A percentile compares a stretch with the other conserved stretches of the same genome.
Evolutionary conservation across 2,888 invertebrate genomes (phyloP).

Genomic region (Clanis bilineata): DNA sequence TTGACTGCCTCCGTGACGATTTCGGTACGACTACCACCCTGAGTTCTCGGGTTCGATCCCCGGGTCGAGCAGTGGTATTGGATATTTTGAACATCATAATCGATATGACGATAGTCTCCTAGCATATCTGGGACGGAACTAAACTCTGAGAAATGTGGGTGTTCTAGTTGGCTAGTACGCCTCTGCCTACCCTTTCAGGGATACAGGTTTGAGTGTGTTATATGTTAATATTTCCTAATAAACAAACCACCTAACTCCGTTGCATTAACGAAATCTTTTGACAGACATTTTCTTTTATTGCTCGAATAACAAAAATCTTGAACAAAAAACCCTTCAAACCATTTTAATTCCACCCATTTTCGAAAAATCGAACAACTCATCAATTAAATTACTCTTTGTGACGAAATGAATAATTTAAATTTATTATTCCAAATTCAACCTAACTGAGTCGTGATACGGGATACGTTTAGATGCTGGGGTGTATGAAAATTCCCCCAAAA

Average conservation of each 20-base stretch:
- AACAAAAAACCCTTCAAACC: background rate
- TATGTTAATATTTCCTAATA: background rate
- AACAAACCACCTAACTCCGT: background rate
- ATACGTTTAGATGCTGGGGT: slow-evolving; percentile 25
- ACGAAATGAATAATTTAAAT: slow-evolving; percentile 30
- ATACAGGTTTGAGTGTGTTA: no score
- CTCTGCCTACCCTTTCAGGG: no score
- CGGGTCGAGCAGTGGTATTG: no score
- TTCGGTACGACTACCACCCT: no score
- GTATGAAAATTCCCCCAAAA: slow-evolving; percentile 54
- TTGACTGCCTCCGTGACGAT: no score
- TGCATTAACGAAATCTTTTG: slow-evolving; percentile 7
- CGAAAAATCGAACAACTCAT: slow-evolving; percentile 76
- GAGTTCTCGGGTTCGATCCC: no score
- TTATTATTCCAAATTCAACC: slow-evolving; percentile 18
- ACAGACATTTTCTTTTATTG: background rate
- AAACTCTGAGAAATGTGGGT: no score
- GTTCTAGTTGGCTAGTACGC: no score
- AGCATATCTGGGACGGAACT: no score
- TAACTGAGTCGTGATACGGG: slow-evolving; percentile 22
- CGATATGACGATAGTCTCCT: no score
- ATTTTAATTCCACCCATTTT: slow-evolving; percentile 57
- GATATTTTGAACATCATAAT: no score
- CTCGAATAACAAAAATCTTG: background rate
- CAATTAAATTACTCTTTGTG: slow-evolving; percentile 79